These are phyloP conservation scores for Prietella phreatophila DNA, from an alignment of 2,113 vertebrate species.

Conservation along the genomic window DNA sequence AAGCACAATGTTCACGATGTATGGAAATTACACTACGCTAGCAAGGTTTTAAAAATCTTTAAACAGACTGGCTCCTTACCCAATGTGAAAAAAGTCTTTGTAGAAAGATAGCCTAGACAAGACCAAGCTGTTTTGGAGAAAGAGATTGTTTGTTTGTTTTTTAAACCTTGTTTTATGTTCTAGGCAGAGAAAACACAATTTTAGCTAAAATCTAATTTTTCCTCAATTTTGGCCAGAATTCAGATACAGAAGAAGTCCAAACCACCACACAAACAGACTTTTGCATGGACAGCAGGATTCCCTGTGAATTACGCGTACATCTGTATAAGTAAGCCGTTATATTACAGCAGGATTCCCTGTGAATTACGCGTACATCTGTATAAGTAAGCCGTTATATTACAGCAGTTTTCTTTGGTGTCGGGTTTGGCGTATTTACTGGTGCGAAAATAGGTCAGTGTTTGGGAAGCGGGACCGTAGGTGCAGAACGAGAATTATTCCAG, in stretches of 20 bases:
- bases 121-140: not conserved
- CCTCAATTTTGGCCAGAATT: not conserved
- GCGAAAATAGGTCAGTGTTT: not conserved
- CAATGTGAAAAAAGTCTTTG: not conserved
- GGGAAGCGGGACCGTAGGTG: not conserved
- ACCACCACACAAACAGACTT: not conserved
- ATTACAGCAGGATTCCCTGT: not conserved
- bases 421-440: not conserved
- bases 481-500: not conserved
- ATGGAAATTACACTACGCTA: not conserved
- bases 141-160: not conserved
- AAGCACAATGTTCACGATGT: not conserved
- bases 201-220: not conserved
- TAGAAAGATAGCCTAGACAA: not conserved
- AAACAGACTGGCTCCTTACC: not conserved
- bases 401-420: not conserved
- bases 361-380: not conserved
- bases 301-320: not conserved
- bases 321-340: conserved; percentile 3
- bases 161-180: not conserved
- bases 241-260: not conserved
- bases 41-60: not conserved
- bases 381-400: not conserved
- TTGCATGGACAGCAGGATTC: not conserved
- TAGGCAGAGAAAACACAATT: not conserved